Percentiles rank a stretch among this genome's conserved stretches.
These are phyloP conservation scores for Miichthys miiuy DNA, from an alignment of 2,797 vertebrate genomes.

Conservation along the genomic window DNA sequence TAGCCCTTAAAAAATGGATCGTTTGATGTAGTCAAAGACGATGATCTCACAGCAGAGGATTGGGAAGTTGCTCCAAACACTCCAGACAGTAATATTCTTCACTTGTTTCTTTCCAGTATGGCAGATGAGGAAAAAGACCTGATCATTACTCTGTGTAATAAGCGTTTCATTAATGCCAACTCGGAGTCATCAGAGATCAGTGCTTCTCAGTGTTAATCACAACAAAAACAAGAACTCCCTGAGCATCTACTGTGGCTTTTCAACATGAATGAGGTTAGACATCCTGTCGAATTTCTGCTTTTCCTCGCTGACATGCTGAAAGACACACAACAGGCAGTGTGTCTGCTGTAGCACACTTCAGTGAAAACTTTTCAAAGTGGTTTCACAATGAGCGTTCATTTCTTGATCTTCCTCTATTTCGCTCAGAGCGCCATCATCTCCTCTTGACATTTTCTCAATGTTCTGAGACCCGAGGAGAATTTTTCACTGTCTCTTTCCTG, in stretches of 20 bases:
- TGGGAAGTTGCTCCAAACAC: constrained; percentile 21
- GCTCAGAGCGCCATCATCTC: constrained; percentile 26
- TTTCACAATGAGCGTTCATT: background rate
- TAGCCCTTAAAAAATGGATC: constrained; percentile 12
- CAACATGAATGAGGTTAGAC: background rate
- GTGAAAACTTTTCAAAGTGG: constrained; percentile 19
- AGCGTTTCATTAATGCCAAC: constrained; percentile 22
- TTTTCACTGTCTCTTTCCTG: constrained; percentile 4
- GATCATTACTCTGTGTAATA: constrained; percentile 17
- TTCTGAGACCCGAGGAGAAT: background rate
- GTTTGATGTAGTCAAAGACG: constrained; percentile 27
- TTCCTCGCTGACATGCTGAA: background rate
- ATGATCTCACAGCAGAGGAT: constrained; percentile 34
- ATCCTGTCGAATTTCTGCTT: constrained; percentile 17
- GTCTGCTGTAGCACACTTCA: background rate
- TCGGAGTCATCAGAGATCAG: constrained; percentile 6
- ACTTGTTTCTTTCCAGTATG: constrained; percentile 24
- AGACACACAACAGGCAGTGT: background rate
- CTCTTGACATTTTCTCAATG: constrained; percentile 33
- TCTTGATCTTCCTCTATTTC: constrained; percentile 1
- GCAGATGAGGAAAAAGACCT: background rate
- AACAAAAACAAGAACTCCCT: constrained; percentile 23
- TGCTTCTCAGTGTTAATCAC: constrained; percentile 3
- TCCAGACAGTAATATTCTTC: constrained; percentile 21
- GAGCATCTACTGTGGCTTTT: background rate